Base-by-base conservation (phyloP, 2,113 vertebrate species). In the Xenopus laevis region DNA sequence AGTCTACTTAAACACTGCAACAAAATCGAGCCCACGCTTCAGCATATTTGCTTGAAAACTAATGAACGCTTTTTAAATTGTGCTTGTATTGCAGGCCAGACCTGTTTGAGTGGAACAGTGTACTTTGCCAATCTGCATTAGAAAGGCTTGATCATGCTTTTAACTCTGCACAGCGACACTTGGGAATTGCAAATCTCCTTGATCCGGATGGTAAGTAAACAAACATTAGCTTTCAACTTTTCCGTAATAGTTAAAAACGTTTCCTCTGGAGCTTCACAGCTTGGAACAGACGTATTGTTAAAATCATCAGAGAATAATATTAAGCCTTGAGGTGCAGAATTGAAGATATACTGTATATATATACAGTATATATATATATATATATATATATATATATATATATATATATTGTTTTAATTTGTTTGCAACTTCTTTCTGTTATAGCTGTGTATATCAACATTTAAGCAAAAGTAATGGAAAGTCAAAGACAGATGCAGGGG, bases 71-170 rank as follows among this genome's bases (percentile, higher is more conserved):
- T 47, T 30, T 79, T 16, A 74, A 72, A 72, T 13, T 44, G 3
- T 81, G 40, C 44, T 27, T 27, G 23, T 27, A 27, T 47, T 4
- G 17, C 83, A 98, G 97, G 82, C 95, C 97, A 17, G 97, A 98
- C 78, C 88, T 99, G 0, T 97, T 99, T 89, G 95, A 97, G 76
- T 99, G 97, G 97, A 94, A 91, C 20, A 71, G 81, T 78, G 92
- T 97, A 83, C 87, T 87, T 86, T 85, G 92, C 82, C 93, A 93
- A 85, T 95, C 94, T 65, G 83, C 91, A n/a, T 81, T 87, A 46
- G 93, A 96, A 72, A 87, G 94, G 81, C 87, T 99, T 89, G 96
- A 98, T 72, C 95, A 99, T 71, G 97, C 97, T 13, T 99, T 99
- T 83, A 94, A 86, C 77, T 83, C 88, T 50, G 97, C 96, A 21